Base-by-base conservation (phyloP, 2,888 invertebrate genomes). In the Sialis lutaria region DNA sequence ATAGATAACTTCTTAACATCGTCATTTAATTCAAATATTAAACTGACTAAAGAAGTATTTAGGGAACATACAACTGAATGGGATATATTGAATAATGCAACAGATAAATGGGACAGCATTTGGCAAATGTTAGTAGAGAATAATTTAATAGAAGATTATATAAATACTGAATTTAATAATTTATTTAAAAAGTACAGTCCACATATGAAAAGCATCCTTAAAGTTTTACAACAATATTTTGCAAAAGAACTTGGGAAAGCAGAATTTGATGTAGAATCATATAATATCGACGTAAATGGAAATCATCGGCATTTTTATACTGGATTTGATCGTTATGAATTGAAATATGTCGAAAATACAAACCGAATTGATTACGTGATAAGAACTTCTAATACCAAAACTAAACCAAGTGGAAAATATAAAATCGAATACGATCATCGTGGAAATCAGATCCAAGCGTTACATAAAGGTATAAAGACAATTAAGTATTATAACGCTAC, bases 401-500 rank as follows among this genome's bases (percentile, higher is more conserved):
- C 22, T 22, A 22, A 22, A 22, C 22, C 22, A 22, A 22, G 22
- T 22, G 22, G 22, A 4, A 22, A 22, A 22, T 22, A 22, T 10
- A 12, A 6, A 6, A 44, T 55, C 39, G 10, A 37, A 2, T 52
- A 55, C 42, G 55, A 55, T 40, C 33, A 30, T 1, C 39, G 43
- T 0, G 55, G 55, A 1, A 55, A 53, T 48, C 51, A 55, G 1
- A 40, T 50, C n/a, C 39, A 49, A 44, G 53, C 55, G 0, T 10
- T 40, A 13, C 55, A 55, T 39, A 53, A 49, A 41, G 39, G 46
- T n/a, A 54, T 55, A 35, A 4, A 41, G 6, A 32, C 33, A 1
- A 55, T 56, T 42, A 13, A 31, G 6, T 56, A 56, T 40, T 46
- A 55, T 41, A 52, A 54, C 1, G 45, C 48, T 7, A 47, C 48